phyloP scores from a whole-genome alignment of 2,888 invertebrate genomes.

The Hartigia nigra region DNA sequence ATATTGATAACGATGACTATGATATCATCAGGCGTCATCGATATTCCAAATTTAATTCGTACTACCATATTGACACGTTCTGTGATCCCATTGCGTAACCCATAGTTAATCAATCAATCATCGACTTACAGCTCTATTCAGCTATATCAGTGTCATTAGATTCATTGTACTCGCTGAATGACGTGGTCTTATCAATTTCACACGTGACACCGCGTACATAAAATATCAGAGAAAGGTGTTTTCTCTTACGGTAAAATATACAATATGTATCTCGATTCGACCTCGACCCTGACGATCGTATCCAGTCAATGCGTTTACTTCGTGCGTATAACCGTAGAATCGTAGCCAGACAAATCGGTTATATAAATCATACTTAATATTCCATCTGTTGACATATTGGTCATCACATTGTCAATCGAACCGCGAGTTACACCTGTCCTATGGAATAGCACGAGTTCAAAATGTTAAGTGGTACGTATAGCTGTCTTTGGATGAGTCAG shows the following conservation, averaged over 20 bases:
- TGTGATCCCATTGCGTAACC: neutral
- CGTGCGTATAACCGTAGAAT: neutral
- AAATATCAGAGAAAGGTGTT: neutral
- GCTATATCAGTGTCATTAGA: neutral
- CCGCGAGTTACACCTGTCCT: constrained; percentile 9
- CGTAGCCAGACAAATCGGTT: neutral
- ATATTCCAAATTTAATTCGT: neutral
- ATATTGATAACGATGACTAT: neutral
- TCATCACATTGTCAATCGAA: constrained; percentile 7
- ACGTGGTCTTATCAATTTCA: neutral
- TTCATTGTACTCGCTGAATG: neutral
- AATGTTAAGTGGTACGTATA: constrained; percentile 31
- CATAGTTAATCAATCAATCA: neutral
- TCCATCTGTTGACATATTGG: neutral
- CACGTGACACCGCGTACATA: neutral
- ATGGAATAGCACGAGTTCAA: constrained; percentile 16
- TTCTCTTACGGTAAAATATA: neutral
- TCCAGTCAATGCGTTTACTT: neutral
- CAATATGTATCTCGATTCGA: neutral
- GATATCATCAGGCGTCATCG: neutral
- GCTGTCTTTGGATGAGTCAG: constrained; percentile 27
- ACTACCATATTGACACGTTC: neutral
- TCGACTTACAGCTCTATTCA: neutral
- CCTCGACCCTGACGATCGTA: neutral
- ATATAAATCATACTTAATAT: neutral